A percentile compares a stretch with the other conserved stretches of the same genome.
These are phyloP conservation scores for Elanoides forficatus DNA, from an alignment of 2,113 vertebrate species.

Conservation along the genomic window DNA sequence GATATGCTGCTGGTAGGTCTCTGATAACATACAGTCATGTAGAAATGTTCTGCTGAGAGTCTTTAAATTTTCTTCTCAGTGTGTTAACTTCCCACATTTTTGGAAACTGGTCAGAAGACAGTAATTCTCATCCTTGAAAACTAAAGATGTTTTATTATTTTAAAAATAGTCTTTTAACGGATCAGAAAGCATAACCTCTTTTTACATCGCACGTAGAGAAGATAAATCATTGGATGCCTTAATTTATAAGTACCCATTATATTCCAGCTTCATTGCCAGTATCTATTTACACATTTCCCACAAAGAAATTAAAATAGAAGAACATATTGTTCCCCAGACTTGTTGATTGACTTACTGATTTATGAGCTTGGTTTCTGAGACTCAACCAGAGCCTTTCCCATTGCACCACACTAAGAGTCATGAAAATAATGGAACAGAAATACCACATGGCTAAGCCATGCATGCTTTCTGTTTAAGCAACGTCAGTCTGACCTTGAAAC, in stretches of 20 bases:
- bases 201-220: background rate
- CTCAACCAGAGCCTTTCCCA: constrained; percentile 47
- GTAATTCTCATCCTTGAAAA: background rate
- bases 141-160: background rate
- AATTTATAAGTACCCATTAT: constrained; percentile 60
- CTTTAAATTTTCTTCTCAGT: background rate
- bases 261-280: constrained; percentile 58
- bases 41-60: background rate
- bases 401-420: constrained; percentile 44
- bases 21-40: background rate
- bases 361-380: constrained; percentile 57
- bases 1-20: background rate
- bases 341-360: constrained; percentile 62
- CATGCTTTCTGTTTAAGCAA: constrained; percentile 22
- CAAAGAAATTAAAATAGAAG: constrained; percentile 68
- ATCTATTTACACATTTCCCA: constrained; percentile 47
- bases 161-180: constrained; percentile 2
- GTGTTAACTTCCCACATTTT: background rate
- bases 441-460: constrained; percentile 7
- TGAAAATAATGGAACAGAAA: constrained; percentile 55
- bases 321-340: constrained; percentile 61
- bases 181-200: constrained; percentile 23
- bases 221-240: constrained; percentile 54
- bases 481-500: constrained; percentile 40
- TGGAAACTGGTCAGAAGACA: constrained; percentile 9